These are phyloP conservation scores for Amphipyra tragopoginis DNA, from an alignment of 2,888 invertebrate species.

Conservation along the genomic window DNA sequence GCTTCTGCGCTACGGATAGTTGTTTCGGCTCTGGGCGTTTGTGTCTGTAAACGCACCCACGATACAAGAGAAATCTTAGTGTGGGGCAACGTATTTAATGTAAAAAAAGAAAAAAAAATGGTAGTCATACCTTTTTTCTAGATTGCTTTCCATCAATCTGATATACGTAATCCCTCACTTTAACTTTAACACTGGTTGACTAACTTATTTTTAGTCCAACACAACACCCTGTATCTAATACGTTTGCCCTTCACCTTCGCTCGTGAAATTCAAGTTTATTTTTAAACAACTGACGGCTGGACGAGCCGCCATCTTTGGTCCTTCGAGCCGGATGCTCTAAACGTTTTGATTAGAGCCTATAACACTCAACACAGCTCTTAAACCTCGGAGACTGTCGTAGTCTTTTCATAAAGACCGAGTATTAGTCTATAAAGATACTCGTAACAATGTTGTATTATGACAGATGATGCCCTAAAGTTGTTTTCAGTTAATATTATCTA, in stretches of 20 bases:
- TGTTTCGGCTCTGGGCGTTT: no score
- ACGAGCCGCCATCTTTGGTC: slow-evolving; percentile 25
- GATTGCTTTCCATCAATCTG: no score
- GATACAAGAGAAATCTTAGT: no score
- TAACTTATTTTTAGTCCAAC: no score
- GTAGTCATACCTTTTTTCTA: no score
- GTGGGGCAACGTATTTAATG: no score
- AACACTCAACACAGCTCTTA: slow-evolving; percentile 42
- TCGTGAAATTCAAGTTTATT: slow-evolving; percentile 29
- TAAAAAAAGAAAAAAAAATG: no score
- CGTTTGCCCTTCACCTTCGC: slow-evolving; percentile 11
- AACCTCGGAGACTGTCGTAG: slow-evolving; percentile 31
- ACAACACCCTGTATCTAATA: no score
- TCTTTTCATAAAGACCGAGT: slow-evolving; percentile 55
- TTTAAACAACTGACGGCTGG: slow-evolving; percentile 16
- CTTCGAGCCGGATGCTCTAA: slow-evolving; percentile 45
- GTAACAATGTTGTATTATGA: slow-evolving; percentile 60
- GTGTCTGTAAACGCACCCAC: no score
- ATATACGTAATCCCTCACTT: no score
- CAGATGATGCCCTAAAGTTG: slow-evolving; percentile 59
- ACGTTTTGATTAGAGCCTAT: slow-evolving; percentile 53
- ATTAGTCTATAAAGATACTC: slow-evolving; percentile 60
- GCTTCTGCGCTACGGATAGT: no score
- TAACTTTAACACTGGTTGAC: no score
- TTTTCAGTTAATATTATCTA: slow-evolving; percentile 60